phyloP scores from a whole-genome alignment of 2,113 vertebrate genomes.

The Dicaeum eximium region DNA sequence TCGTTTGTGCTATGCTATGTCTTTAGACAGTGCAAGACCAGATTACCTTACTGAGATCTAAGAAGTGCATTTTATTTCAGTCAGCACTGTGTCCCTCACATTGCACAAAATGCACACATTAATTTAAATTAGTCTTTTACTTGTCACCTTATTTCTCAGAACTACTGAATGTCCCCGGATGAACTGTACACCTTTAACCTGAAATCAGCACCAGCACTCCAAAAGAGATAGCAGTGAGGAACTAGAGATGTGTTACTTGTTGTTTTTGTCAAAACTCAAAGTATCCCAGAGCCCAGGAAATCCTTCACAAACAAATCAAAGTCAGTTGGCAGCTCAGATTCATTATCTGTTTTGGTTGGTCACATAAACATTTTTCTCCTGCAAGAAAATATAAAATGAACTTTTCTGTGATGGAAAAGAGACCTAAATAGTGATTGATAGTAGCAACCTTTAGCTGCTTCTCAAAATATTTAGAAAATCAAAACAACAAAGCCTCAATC shows the following conservation, averaged over 20 bases:
- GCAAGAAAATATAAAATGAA: not conserved
- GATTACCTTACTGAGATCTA: not conserved
- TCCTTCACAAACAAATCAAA: not conserved
- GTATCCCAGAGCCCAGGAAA: not conserved
- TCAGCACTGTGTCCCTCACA: not conserved
- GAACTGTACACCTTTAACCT: not conserved
- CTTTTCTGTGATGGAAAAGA: not conserved
- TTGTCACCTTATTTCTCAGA: not conserved
- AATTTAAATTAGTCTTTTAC: not conserved
- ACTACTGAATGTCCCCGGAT: accelerated
- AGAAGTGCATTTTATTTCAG: not conserved
- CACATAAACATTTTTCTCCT: not conserved
- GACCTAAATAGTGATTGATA: not conserved
- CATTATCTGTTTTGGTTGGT: not conserved
- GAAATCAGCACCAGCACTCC: not conserved
- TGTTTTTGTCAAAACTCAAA: not conserved
- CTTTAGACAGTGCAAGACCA: not conserved
- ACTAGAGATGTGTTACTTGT: not conserved
- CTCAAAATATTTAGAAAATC: not conserved
- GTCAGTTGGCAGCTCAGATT: not conserved
- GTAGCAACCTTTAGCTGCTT: not conserved
- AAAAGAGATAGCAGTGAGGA: not conserved
- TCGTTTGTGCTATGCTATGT: not conserved
- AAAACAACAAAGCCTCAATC: not conserved
- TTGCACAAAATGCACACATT: not conserved